Percentiles rank a stretch among this genome's conserved stretches.
Evolutionary conservation across 1,140 invertebrate genomes (phyloP).

Genomic region (Trichogramma pretiosum): DNA sequence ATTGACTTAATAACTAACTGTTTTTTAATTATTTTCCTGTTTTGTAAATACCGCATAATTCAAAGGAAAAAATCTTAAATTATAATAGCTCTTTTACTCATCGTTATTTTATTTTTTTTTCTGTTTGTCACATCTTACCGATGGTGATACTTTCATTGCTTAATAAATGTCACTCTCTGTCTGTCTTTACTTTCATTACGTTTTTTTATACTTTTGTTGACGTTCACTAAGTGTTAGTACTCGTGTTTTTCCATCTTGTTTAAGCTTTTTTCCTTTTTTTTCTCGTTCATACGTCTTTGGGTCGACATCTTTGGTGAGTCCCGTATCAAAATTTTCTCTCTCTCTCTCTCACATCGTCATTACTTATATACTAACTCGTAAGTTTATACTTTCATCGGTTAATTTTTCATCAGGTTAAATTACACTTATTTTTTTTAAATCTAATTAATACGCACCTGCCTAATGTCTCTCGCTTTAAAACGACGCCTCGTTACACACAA

Average conservation of each 20-base stretch:
- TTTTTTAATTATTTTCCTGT: too few relatives aligned
- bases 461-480: too few relatives aligned
- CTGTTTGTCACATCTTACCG: too few relatives aligned
- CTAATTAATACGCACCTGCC: slow-evolving; percentile 5
- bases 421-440: too few relatives aligned
- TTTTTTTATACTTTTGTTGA: slow-evolving; percentile 1
- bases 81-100: slow-evolving; percentile 7
- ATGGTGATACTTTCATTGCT: slow-evolving; percentile 3
- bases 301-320: slow-evolving; percentile 31
- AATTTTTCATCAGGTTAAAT: too few relatives aligned
- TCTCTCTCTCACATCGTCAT: not conserved
- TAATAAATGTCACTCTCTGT: not conserved
- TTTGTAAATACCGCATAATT: not conserved
- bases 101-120: not conserved
- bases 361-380: too few relatives aligned
- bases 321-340: slow-evolving; percentile 3
- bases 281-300: slow-evolving; percentile 24
- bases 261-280: slow-evolving; percentile 1
- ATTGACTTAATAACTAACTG: slow-evolving; percentile 13
- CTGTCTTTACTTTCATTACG: not conserved
- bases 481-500: too few relatives aligned
- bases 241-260: slow-evolving; percentile 1
- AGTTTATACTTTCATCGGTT: slow-evolving; percentile 12
- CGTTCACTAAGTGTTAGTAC: too few relatives aligned
- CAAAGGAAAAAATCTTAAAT: slow-evolving; percentile 10